phyloP scores from a whole-genome alignment of 2,797 vertebrate species.

The Takifugu ocellatus region DNA sequence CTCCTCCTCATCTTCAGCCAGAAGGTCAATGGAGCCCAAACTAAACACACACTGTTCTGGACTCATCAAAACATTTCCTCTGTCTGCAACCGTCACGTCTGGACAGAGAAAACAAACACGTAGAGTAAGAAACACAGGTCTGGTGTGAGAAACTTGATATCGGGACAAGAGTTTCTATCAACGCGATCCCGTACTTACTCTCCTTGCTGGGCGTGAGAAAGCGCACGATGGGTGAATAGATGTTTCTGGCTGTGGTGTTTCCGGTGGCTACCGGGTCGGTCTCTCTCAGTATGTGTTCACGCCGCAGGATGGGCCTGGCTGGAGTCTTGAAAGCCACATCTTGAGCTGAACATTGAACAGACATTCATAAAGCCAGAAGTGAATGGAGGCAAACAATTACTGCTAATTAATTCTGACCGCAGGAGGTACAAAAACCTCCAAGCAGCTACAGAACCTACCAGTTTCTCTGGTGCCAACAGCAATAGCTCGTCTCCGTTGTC shows the following conservation, averaged over 20 bases:
- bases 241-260: constrained; percentile 64
- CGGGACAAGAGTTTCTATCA: background rate
- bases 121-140: background rate
- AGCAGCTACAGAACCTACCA: constrained; percentile 31
- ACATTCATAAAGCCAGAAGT: background rate
- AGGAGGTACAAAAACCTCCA: background rate
- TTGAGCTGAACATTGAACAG: constrained; percentile 15
- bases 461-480: constrained; percentile 42
- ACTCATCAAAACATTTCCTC: constrained; percentile 58
- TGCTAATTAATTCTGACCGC: background rate
- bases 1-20: constrained; percentile 68
- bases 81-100: constrained; percentile 54
- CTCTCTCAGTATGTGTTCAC: constrained; percentile 50
- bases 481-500: constrained; percentile 52
- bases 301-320: constrained; percentile 42
- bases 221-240: constrained; percentile 75
- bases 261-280: constrained; percentile 40
- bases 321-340: constrained; percentile 74
- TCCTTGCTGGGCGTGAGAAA: constrained; percentile 78
- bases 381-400: background rate
- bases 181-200: constrained; percentile 61
- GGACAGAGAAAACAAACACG: constrained; percentile 6
- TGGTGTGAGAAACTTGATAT: background rate
- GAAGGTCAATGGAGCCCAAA: constrained; percentile 64
- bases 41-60: constrained; percentile 76